A percentile compares a stretch with the other conserved stretches of the same genome.
Evolutionary conservation across 2,888 invertebrate genomes (phyloP).

Genomic region (Parnassius smintheus): DNA sequence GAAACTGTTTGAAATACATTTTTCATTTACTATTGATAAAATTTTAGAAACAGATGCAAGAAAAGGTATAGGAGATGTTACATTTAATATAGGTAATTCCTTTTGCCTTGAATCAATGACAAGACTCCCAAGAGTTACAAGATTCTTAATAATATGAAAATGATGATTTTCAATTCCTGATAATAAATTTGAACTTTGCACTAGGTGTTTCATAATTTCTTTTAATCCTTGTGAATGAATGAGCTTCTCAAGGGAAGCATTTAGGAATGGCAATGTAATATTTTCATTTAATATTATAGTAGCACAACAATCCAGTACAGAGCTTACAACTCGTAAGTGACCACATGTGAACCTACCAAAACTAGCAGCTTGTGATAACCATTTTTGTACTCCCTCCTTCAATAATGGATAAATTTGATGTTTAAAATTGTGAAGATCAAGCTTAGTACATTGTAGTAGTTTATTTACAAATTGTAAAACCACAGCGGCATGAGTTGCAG

Average conservation of each 20-base stretch:
- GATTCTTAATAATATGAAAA: conserved; percentile 57
- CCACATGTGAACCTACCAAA: conserved; percentile 67
- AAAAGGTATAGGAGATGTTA: conserved; percentile 63
- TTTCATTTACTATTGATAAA: conserved; percentile 51
- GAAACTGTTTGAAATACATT: conserved; percentile 58
- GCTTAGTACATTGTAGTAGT: conserved; percentile 45
- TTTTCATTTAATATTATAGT: conserved; percentile 54
- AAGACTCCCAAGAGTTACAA: conserved; percentile 56
- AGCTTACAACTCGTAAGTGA: conserved; percentile 62
- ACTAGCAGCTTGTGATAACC: conserved; percentile 66
- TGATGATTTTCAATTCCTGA: conserved; percentile 59
- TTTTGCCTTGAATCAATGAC: conserved; percentile 59
- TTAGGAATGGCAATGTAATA: conserved; percentile 52
- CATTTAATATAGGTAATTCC: conserved; percentile 61
- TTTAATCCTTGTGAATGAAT: conserved; percentile 70
- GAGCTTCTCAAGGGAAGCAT: conserved; percentile 53
- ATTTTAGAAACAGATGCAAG: conserved; percentile 63
- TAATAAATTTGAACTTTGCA: conserved; percentile 64
- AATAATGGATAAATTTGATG: conserved; percentile 62
- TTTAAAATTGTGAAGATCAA: conserved; percentile 50
- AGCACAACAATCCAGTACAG: conserved; percentile 63
- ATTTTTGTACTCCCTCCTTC: conserved; percentile 70
- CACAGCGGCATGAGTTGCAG: conserved; percentile 81
- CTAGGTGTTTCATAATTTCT: conserved; percentile 59
- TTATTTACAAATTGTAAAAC: conserved; percentile 71